Base-by-base conservation (phyloP, 2,113 vertebrate species). In the Tachycineta bicolor region DNA sequence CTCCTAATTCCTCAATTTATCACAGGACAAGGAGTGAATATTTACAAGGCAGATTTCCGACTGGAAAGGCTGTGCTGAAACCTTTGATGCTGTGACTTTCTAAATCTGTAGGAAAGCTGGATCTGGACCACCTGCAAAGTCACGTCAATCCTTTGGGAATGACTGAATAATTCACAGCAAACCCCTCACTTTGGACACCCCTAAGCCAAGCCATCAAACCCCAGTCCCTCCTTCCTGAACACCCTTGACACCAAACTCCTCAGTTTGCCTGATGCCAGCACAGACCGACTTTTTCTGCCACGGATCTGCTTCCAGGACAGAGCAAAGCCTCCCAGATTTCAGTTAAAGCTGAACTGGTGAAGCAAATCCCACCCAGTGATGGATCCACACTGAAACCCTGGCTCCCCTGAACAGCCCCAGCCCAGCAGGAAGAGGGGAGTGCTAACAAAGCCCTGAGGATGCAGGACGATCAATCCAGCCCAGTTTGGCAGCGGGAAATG, bases 1-100 rank as follows among this genome's bases (percentile, higher is more conserved):
- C 74, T 88, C 91, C 31, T 44, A 65, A 74, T 81, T 75, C 46
- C 43, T 95, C 69, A 19, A 0, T 83, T 94, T 77, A 47, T 94
- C 76, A 89, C 52, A 75, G 55, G 34, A 60, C 28, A 12, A 76
- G 43, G 12, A 68, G 67, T 10, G 39, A 82, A 50, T 43, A 68
- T 76, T 64, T 77, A 23, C 52, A 47, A 87, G 46, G 53, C 4
- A 19, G 13, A 47, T 87, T 63, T 53, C 37, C 7, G 1, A 13
- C 17, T 44, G 43, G 79, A 74, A 26, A 88, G 59, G 41, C 39
- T 43, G 20, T 18, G 16, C 53, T 62, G 21, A 75, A 23, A 14
- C 6, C 71, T 90, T 79, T 41, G 53, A 39, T 73, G 58, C 31
- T 78, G 2, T 59, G 79, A 68, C 47, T 46, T 73, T n/a, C 43